Conservation (phyloP, 2,888 invertebrate genomes). For the Syritta pipiens region DNA sequence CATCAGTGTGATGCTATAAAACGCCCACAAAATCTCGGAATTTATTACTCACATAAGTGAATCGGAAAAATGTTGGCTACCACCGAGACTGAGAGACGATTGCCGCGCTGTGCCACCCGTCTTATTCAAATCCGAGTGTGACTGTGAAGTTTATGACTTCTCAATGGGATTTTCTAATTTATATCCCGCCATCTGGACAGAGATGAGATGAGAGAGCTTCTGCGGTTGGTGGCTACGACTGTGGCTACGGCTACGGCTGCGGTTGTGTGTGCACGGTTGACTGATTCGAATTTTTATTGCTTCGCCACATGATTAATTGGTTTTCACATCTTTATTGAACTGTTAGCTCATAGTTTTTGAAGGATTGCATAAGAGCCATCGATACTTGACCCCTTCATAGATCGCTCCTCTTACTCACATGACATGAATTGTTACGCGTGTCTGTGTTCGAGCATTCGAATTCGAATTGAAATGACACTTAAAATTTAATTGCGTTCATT, state of each 20-base stretch:
- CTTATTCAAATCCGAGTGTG: slow-evolving; percentile 19
- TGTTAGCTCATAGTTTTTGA: slow-evolving; percentile 1
- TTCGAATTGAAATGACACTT: slow-evolving; percentile 31
- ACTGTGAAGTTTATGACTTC: slow-evolving; percentile 33
- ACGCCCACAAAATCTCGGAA: slow-evolving; percentile 51
- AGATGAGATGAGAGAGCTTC: slow-evolving; percentile 3
- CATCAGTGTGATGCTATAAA: slow-evolving; percentile 34
- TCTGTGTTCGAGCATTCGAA: neutral
- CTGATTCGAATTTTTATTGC: slow-evolving; percentile 22
- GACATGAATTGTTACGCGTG: slow-evolving; percentile 19
- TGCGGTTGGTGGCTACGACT: neutral
- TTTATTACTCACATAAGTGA: slow-evolving; percentile 49
- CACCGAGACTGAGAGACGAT: neutral
- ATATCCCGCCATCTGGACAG: slow-evolving; percentile 32
- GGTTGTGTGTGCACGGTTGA: no score
- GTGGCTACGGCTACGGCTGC: no score
- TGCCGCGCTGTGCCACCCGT: slow-evolving; percentile 1
- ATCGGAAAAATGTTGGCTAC: slow-evolving; percentile 13
- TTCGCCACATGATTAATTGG: slow-evolving; percentile 1
- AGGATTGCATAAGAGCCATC: slow-evolving; percentile 31
- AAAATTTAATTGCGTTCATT: slow-evolving; percentile 21
- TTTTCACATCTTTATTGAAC: neutral
- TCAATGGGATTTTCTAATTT: slow-evolving; percentile 41
- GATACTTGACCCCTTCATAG: slow-evolving; percentile 4
- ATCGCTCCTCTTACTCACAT: no score